Evolutionary conservation across 2,888 invertebrate genomes (phyloP).

Genomic region (Gryllus longicercus): DNA sequence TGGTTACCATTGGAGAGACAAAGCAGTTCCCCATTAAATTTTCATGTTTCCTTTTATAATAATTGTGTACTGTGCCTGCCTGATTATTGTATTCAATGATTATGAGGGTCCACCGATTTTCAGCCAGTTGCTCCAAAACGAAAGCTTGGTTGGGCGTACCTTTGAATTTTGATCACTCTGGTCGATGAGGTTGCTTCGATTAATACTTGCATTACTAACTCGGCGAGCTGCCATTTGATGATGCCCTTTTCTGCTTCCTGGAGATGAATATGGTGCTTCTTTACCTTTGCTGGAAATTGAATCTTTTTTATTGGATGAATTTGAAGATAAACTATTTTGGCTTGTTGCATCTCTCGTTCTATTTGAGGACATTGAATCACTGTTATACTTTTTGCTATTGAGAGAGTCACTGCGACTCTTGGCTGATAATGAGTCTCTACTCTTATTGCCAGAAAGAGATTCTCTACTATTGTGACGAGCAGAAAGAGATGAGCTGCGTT

Average conservation of each 20-base stretch:
- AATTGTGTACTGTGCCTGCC: conserved; percentile 28
- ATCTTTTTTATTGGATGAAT: conserved; percentile 27
- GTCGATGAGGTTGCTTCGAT: conserved; percentile 25
- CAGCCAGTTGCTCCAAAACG: conserved; percentile 67
- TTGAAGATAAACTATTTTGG: conserved; percentile 30
- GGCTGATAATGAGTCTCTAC: conserved; percentile 42
- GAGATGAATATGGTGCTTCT: conserved; percentile 26
- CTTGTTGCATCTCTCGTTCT: conserved; percentile 22
- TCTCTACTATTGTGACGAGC: conserved; percentile 46
- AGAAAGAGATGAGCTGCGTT: conserved; percentile 36
- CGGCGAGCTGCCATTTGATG: conserved; percentile 30
- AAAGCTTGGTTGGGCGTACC: conserved; percentile 67
- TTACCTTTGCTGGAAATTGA: conserved; percentile 28
- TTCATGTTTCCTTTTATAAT: too few species aligned
- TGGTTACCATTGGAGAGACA: too few species aligned
- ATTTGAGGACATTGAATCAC: conserved; percentile 21
- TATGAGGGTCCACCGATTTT: conserved; percentile 45
- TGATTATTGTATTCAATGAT: conserved; percentile 19
- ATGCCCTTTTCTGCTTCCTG: conserved; percentile 28
- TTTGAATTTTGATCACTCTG: conserved; percentile 46
- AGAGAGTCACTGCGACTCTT: conserved; percentile 46
- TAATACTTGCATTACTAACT: conserved; percentile 22
- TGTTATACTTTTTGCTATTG: conserved; percentile 40
- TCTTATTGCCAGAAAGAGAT: conserved; percentile 45
- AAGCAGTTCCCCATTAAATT: too few species aligned